Base-by-base conservation (phyloP, 2,113 vertebrate genomes). In the Cygnus buccinator region DNA sequence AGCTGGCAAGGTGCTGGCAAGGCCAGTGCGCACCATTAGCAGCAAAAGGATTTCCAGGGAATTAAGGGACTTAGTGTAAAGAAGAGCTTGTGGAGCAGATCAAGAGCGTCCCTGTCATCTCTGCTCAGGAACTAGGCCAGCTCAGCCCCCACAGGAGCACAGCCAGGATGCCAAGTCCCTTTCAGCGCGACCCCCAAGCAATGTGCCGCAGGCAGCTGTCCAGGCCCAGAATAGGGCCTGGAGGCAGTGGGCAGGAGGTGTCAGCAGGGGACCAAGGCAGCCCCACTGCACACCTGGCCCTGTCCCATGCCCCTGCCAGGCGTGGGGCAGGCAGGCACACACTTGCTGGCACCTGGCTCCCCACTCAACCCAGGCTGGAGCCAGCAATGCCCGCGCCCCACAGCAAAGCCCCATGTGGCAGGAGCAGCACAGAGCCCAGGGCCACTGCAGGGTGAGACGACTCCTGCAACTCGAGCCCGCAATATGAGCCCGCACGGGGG, bases 121-220 rank as follows among this genome's bases (percentile, higher is more conserved):
- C 65, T 35, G 35, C 52, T 22, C 73, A 76, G 76, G 75, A 94
- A 79, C 61, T 67, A 57, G 58, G 88, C 84, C 90, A 84, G 44
- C 65, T 61, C 0, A 0, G 84, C 74, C 80, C 50, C 65, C 9
- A 6, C 59, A 16, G 0, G 8, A 89, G 55, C 89, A 73, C 29
- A 76, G 89, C 87, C 65, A 76, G 78, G 63, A 91, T 0, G 6
- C 75, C 88, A 79, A 76, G 72, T 96, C 87, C 74, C 77, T 97
- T 93, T 96, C 95, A 97, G 86, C 95, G 80, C 4, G 23, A 88
- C 87, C 70, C 93, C 61, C 58, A 59, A 91, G 84, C 70, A 93
- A 97, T 95, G 78, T 3, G 35, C 3, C 2, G 28, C 46, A 28
- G 89, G 91, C 92, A 73, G 66, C 4, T 0, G 35, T 95, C 96